Evolutionary conservation across 2,888 invertebrate genomes (phyloP).

Genomic region (Melanostoma mellinum): DNA sequence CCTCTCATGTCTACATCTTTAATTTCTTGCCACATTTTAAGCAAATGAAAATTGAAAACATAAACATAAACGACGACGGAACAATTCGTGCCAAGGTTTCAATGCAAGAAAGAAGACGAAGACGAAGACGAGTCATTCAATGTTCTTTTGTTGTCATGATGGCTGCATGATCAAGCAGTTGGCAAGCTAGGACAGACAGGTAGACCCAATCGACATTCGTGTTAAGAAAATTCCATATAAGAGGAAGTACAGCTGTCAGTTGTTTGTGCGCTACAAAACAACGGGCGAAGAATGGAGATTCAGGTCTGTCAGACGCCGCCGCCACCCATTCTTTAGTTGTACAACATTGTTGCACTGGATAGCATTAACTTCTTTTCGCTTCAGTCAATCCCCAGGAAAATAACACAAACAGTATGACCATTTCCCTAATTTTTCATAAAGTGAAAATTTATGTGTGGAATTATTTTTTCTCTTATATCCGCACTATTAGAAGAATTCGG

Average conservation of each 20-base stretch:
- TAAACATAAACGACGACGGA: constrained; percentile 35
- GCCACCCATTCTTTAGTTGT: constrained; percentile 13
- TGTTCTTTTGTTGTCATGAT: background rate
- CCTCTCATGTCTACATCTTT: constrained; percentile 1
- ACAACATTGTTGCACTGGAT: constrained; percentile 38
- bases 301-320: constrained; percentile 11
- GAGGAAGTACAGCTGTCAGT: constrained; percentile 59
- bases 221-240: constrained; percentile 47
- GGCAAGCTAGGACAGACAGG: constrained; percentile 38
- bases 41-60: constrained; percentile 61
- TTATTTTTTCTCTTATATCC: no score
- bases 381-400: constrained; percentile 12
- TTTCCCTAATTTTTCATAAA: background rate
- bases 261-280: constrained; percentile 46
- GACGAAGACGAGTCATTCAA: constrained; percentile 11
- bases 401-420: constrained; percentile 7
- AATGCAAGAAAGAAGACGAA: constrained; percentile 24
- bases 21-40: constrained; percentile 25
- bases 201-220: constrained; percentile 38
- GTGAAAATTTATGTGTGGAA: no score
- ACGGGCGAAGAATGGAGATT: constrained; percentile 47
- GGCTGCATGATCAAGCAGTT: constrained; percentile 58
- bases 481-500: no score
- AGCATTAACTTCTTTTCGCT: constrained; percentile 26
- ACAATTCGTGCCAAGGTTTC: constrained; percentile 40